phyloP scores from a whole-genome alignment of 1,140 invertebrate species.

The Leptinotarsa texana region DNA sequence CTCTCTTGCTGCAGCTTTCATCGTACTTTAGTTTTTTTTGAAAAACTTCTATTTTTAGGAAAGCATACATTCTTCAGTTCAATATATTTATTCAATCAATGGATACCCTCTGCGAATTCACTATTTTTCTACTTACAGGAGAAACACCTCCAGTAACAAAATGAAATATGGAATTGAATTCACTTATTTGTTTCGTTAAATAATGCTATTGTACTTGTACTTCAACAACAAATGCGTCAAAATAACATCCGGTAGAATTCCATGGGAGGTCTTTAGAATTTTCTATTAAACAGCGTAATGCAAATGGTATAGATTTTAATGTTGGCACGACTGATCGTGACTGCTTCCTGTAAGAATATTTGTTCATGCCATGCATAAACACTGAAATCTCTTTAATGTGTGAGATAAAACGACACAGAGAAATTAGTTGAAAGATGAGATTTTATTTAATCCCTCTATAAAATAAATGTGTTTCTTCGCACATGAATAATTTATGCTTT shows the following conservation, averaged over 20 bases:
- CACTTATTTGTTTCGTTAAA: no score
- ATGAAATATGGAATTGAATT: no score
- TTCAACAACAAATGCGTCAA: no score
- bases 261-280: background rate
- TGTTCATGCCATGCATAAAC: background rate
- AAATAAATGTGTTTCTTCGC: background rate
- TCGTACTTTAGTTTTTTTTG: no score
- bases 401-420: background rate
- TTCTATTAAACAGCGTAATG: background rate
- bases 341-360: background rate
- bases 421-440: background rate
- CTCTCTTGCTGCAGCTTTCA: no score
- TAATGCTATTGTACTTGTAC: no score
- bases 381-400: constrained; percentile 8
- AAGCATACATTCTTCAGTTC: no score
- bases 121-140: no score
- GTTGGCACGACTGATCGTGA: background rate
- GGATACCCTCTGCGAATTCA: no score
- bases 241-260: background rate
- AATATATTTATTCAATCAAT: no score
- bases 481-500: background rate
- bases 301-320: constrained; percentile 5
- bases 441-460: background rate
- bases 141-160: no score
- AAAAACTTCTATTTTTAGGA: no score